Conservation (phyloP, 2,113 vertebrate genomes). For the Nymphicus hollandicus region DNA sequence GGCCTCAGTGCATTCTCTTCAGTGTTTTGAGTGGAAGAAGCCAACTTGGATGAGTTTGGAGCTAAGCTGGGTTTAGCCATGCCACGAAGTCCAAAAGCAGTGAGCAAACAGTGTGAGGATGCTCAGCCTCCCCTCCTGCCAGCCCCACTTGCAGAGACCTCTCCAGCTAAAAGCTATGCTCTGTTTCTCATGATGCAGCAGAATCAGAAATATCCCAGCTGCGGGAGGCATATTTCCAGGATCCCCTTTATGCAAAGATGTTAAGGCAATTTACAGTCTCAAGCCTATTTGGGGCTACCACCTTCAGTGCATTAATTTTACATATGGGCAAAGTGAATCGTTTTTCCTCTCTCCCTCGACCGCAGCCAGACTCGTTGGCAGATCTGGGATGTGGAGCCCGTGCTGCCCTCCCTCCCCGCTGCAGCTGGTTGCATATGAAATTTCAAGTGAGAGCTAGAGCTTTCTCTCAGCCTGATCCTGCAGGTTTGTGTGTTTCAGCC, state of each 20-base stretch:
- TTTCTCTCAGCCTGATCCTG: not conserved
- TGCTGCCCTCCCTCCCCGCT: not conserved
- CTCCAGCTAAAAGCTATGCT: not conserved
- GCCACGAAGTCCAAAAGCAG: not conserved
- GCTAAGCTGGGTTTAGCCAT: not conserved
- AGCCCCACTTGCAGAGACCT: not conserved
- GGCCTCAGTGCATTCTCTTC: not conserved
- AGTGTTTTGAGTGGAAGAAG: not conserved
- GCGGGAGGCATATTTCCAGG: not conserved
- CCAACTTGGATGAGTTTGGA: not conserved
- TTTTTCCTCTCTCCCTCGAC: not conserved
- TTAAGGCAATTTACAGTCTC: not conserved
- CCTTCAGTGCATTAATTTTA: constrained; percentile 33
- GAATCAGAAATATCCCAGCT: not conserved
- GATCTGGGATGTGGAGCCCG: not conserved
- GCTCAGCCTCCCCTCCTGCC: not conserved
- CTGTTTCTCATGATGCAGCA: not conserved
- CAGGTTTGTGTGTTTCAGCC: not conserved
- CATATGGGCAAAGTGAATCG: not conserved
- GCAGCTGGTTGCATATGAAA: not conserved
- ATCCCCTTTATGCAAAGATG: not conserved
- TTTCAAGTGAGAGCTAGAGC: not conserved
- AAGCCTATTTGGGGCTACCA: not conserved
- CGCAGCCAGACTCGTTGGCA: not conserved
- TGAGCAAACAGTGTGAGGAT: accelerated